phyloP scores from a whole-genome alignment of 1,140 invertebrate genomes.

The Drosophila kanapiae region DNA sequence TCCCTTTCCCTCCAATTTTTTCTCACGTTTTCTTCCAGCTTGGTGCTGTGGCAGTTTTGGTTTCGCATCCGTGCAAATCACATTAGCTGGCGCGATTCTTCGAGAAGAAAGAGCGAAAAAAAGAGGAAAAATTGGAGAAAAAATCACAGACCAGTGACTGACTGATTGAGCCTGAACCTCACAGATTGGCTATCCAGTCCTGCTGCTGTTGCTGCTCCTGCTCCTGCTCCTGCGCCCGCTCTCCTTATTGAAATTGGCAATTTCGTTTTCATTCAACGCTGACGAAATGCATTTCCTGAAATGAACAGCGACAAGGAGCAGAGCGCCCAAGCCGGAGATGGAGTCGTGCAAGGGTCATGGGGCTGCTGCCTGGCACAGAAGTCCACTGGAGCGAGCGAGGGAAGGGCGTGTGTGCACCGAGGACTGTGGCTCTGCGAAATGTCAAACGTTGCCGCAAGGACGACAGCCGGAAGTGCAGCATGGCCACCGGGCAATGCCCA shows the following conservation, averaged over 20 bases:
- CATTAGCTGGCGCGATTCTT: conserved; percentile 24
- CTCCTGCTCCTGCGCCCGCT: background rate
- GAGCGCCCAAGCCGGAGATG: conserved; percentile 27
- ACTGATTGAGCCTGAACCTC: conserved; percentile 34
- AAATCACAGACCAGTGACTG: conserved; percentile 32
- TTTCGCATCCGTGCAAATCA: conserved; percentile 34
- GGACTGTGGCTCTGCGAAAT: conserved; percentile 40
- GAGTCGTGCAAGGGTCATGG: conserved; percentile 13
- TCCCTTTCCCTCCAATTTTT: background rate
- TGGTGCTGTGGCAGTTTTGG: background rate
- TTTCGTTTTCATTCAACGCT: conserved; percentile 78
- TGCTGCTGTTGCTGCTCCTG: background rate
- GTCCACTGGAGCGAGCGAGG: conserved; percentile 50
- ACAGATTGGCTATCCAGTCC: conserved; percentile 2
- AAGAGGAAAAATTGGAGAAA: background rate
- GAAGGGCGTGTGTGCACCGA: background rate
- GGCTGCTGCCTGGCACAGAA: conserved; percentile 61
- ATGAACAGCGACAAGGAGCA: conserved; percentile 61
- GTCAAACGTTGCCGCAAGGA: conserved; percentile 66
- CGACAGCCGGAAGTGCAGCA: conserved; percentile 55
- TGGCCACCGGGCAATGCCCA: conserved; percentile 37
- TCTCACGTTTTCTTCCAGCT: background rate
- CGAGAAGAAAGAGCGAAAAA: background rate
- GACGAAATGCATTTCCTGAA: conserved; percentile 82
- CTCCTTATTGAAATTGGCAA: conserved; percentile 66